These are phyloP conservation scores for Anabacerthia variegaticeps DNA, from an alignment of 2,797 vertebrate genomes.

Conservation along the genomic window DNA sequence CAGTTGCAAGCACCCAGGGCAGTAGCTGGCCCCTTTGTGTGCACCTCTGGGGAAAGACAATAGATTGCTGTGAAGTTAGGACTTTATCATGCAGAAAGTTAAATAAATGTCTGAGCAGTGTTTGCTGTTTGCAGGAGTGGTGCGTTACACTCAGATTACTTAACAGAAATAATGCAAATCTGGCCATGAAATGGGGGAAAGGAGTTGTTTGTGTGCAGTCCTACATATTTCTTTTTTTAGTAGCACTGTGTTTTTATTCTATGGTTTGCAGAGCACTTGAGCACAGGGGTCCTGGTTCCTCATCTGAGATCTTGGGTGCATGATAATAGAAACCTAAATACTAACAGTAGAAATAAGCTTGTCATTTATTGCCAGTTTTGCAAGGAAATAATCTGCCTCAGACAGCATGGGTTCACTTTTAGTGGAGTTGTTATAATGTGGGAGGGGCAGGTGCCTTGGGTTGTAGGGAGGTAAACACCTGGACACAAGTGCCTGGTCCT, in stretches of 20 bases:
- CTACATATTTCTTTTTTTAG: neutral
- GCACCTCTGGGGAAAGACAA: neutral
- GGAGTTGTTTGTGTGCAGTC: neutral
- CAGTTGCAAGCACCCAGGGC: neutral
- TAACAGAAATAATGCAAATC: neutral
- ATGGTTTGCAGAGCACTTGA: neutral
- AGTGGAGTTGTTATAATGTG: neutral
- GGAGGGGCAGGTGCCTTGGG: neutral
- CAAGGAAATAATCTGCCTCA: neutral
- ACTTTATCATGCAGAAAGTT: conserved; percentile 35
- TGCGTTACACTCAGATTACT: neutral
- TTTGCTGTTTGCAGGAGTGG: conserved; percentile 55
- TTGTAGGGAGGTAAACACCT: neutral
- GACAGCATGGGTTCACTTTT: neutral
- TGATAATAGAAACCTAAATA: neutral
- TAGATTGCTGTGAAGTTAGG: neutral
- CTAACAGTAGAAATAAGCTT: neutral
- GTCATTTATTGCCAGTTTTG: neutral
- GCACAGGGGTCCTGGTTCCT: neutral
- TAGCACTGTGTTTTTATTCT: neutral
- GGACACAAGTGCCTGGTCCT: neutral
- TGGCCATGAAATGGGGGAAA: neutral
- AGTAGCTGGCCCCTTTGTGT: neutral
- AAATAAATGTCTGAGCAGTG: conserved; percentile 16
- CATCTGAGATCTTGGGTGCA: neutral